Conservation (phyloP, 2,888 invertebrate species). For the Noctuana brunneofusca region DNA sequence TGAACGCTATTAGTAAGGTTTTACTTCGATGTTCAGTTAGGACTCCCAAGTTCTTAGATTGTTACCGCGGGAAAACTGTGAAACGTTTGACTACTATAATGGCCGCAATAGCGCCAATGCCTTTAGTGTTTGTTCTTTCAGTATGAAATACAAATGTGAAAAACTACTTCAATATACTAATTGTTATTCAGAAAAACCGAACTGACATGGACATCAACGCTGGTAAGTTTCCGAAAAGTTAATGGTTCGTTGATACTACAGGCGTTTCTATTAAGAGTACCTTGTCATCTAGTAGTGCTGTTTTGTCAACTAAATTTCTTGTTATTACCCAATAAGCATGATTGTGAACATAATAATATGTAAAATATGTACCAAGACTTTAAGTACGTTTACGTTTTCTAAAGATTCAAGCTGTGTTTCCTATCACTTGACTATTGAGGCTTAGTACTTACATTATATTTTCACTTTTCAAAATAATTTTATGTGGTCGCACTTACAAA, state of each 20-base stretch:
- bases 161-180: constrained; percentile 52
- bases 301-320: constrained; percentile 3
- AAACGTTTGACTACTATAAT: constrained; percentile 78
- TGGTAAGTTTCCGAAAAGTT: constrained; percentile 59
- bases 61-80: constrained; percentile 80
- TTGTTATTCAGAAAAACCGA: constrained; percentile 54
- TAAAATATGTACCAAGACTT: too few relatives aligned
- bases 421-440: not conserved
- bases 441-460: constrained; percentile 20
- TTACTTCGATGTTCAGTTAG: constrained; percentile 22
- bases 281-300: not conserved
- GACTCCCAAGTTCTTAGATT: constrained; percentile 29
- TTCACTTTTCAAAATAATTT: not conserved
- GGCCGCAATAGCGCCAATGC: constrained; percentile 82
- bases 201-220: constrained; percentile 79
- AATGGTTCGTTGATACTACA: constrained; percentile 1
- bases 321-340: constrained; percentile 1
- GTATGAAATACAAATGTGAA: constrained; percentile 59
- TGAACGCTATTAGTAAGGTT: constrained; percentile 11
- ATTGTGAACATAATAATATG: not conserved
- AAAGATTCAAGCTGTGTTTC: not conserved
- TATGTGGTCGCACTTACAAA: not conserved
- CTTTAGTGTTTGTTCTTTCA: constrained; percentile 69
- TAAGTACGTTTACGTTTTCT: not conserved
- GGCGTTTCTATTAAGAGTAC: constrained; percentile 15